phyloP scores from a whole-genome alignment of 2,113 vertebrate genomes.

The Thalassarche chlororhynchos region DNA sequence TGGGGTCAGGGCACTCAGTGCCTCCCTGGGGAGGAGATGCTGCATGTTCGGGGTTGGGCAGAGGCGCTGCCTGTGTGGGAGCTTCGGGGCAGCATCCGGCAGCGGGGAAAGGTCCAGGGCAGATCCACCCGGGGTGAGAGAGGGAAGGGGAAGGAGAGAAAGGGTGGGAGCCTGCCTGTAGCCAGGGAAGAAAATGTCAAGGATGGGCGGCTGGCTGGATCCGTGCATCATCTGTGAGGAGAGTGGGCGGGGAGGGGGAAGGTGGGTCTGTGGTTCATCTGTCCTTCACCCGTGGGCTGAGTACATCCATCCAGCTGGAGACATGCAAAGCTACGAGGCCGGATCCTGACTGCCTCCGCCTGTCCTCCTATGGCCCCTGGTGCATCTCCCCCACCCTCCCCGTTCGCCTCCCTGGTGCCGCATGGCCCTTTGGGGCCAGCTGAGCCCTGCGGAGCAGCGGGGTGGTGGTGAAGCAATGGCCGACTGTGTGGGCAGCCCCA shows the following conservation, averaged over 20 bases:
- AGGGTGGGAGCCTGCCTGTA: not conserved
- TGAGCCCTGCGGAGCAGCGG: not conserved
- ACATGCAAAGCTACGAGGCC: not conserved
- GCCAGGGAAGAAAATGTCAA: slow-evolving; percentile 6
- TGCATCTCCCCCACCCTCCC: not conserved
- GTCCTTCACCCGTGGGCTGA: not conserved
- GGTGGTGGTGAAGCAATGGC: accelerated
- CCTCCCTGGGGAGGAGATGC: not conserved
- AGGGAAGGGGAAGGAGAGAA: not conserved
- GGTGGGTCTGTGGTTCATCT: not conserved
- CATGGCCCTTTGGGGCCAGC: not conserved
- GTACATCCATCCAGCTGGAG: not conserved
- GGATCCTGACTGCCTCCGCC: not conserved
- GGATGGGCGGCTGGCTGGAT: not conserved
- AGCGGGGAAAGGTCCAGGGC: not conserved
- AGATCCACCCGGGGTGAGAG: not conserved
- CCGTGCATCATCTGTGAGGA: not conserved
- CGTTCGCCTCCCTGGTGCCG: accelerated
- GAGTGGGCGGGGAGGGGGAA: not conserved
- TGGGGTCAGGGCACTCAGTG: accelerated
- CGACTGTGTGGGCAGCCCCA: not conserved
- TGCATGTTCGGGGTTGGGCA: not conserved
- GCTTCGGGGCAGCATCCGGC: accelerated
- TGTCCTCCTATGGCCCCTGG: accelerated
- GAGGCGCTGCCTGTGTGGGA: not conserved